Evolutionary conservation across 2,888 invertebrate species (phyloP), one percentile per base, ranked within the genome.

Genomic region (Machimus atricapillus): DNA sequence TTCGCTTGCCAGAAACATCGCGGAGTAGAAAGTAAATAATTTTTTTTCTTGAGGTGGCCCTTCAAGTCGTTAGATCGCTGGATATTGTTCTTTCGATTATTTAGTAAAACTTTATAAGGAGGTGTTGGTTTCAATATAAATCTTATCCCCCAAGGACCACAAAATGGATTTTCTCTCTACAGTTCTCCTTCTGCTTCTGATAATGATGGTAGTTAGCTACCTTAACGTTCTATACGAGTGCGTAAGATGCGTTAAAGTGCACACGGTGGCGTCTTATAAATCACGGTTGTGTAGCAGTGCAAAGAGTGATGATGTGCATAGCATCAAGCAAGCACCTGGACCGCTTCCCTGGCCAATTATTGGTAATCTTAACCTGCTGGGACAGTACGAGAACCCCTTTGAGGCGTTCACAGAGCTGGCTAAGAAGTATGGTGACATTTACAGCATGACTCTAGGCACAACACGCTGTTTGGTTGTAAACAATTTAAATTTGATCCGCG

Each of bases 381-480:
- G 94, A 79, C 92, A 94, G 87, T 93, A 93, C 89, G 94, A 94
- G 79, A 94, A 94, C 23, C 96, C 96, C 0, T 96, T 96, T 90
- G 94, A 95, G 89, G 94, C 94, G 1, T 96, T 97, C 89, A 95
- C 95, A 0, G 94, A 94, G 27, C 91, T 96, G 58, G 93, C 95
- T 19, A 94, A 94, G 90, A 92, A 93, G 40, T 96, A 96, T 90
- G 97, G 97, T 8, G 95, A 96, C 89, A 94, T 96, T 52, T 96
- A 94, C 92, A 94, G 94, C 89, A 93, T 96, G 88, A 94, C 94
- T 86, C 92, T 97, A 88, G 97, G 96, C 12, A 92, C 94, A 8
- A 93, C 94, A 0, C 94, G 94, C 86, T 96, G 96, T 91, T 93
- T 96, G n/a, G 95, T 97, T 16, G 96, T 97, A 86, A 96, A 95